Conservation (phyloP, 2,113 vertebrate species). For the Empidonax traillii region DNA sequence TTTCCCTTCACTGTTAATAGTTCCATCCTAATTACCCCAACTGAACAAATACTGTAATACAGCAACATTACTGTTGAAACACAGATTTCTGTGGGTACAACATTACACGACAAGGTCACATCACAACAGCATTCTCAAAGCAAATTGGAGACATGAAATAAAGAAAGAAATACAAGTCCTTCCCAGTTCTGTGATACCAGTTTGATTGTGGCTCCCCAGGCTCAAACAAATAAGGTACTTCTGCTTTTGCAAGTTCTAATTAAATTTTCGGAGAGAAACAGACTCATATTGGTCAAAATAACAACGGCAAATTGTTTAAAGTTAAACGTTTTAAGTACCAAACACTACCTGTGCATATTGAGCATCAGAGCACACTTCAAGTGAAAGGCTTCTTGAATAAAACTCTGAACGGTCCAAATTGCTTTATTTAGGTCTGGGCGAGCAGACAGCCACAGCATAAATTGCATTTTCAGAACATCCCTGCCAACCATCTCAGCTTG, state of each 20-base stretch:
- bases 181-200: not conserved
- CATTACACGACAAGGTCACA: not conserved
- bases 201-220: not conserved
- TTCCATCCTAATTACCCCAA: not conserved
- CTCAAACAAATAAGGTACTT: not conserved
- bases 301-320: not conserved
- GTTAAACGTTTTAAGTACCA: not conserved
- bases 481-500: not conserved
- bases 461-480: not conserved
- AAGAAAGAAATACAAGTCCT: not conserved
- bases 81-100: not conserved
- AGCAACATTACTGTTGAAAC: not conserved
- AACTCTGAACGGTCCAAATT: not conserved
- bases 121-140: not conserved
- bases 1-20: not conserved
- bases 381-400: not conserved
- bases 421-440: not conserved
- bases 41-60: not conserved
- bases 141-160: not conserved
- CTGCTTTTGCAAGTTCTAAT: not conserved
- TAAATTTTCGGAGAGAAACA: not conserved
- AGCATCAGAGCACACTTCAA: not conserved
- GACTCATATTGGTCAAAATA: not conserved
- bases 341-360: not conserved
- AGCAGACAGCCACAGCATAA: not conserved